Conservation (phyloP, 2,113 vertebrate species). For the Tetrao urogallus region DNA sequence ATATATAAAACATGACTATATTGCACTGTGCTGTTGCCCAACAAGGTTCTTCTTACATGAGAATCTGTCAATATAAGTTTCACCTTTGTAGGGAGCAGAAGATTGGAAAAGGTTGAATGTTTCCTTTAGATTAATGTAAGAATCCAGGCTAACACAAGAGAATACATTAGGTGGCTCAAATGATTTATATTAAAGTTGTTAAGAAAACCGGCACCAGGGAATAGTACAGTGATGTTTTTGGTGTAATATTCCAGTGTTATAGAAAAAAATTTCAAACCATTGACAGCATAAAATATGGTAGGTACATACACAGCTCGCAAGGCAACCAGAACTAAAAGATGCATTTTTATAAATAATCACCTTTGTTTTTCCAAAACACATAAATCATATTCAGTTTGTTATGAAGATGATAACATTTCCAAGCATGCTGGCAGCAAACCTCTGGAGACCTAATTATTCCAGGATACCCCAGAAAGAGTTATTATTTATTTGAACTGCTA, state of each 20-base stretch:
- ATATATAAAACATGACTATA: neutral
- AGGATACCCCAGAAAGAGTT: neutral
- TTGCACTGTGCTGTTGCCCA: neutral
- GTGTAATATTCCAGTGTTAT: neutral
- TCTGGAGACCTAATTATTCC: constrained; percentile 57
- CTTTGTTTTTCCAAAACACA: constrained; percentile 6
- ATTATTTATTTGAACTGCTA: constrained; percentile 38
- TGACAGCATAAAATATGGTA: neutral
- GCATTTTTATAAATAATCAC: constrained; percentile 24
- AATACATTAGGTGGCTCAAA: neutral
- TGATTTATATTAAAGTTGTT: neutral
- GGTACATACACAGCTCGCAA: neutral
- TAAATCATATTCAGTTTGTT: constrained; percentile 15
- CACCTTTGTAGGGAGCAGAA: neutral
- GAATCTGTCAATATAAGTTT: neutral
- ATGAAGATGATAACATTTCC: constrained; percentile 10
- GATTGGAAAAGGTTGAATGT: neutral
- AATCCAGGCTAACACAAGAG: neutral
- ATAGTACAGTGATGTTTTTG: neutral
- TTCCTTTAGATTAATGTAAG: neutral
- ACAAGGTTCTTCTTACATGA: neutral
- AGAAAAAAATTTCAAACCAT: neutral
- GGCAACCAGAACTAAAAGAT: neutral
- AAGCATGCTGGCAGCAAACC: constrained; percentile 9
- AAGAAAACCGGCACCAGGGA: neutral